Conservation (phyloP, 2,888 invertebrate species). For the Heliconius ismenius region DNA sequence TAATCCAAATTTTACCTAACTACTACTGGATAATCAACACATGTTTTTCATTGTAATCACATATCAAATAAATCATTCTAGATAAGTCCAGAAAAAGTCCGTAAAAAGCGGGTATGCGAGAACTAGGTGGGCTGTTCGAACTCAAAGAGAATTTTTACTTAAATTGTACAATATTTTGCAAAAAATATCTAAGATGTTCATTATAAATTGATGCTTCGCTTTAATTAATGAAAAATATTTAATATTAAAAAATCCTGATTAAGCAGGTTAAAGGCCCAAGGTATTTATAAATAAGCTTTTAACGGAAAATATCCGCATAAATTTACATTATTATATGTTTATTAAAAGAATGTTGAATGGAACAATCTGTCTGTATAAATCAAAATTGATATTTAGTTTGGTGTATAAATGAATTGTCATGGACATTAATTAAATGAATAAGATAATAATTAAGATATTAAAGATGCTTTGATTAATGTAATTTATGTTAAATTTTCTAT, state of each 20-base stretch:
- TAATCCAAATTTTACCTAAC: too few relatives aligned
- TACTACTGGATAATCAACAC: too few relatives aligned
- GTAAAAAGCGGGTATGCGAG: too few relatives aligned
- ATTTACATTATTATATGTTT: not conserved
- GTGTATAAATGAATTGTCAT: not conserved
- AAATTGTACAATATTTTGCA: not conserved
- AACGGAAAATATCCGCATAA: not conserved
- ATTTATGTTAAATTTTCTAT: not conserved
- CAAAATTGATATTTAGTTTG: not conserved
- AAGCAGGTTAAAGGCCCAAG: not conserved
- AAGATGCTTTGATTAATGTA: not conserved
- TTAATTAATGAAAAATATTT: constrained; percentile 12
- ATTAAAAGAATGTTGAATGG: constrained; percentile 4
- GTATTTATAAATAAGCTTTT: not conserved
- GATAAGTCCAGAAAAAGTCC: too few relatives aligned
- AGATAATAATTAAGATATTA: not conserved
- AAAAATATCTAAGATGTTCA: not conserved
- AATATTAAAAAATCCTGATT: not conserved
- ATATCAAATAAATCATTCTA: too few relatives aligned
- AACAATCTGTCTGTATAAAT: constrained; percentile 20
- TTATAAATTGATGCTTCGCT: constrained; percentile 1
- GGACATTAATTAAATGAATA: not conserved
- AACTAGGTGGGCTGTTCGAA: too few relatives aligned
- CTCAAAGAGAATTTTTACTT: too few relatives aligned
- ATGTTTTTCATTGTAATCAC: too few relatives aligned